Evolutionary conservation across 2,797 vertebrate genomes (phyloP).

Genomic region (Steatocranus sp.): DNA sequence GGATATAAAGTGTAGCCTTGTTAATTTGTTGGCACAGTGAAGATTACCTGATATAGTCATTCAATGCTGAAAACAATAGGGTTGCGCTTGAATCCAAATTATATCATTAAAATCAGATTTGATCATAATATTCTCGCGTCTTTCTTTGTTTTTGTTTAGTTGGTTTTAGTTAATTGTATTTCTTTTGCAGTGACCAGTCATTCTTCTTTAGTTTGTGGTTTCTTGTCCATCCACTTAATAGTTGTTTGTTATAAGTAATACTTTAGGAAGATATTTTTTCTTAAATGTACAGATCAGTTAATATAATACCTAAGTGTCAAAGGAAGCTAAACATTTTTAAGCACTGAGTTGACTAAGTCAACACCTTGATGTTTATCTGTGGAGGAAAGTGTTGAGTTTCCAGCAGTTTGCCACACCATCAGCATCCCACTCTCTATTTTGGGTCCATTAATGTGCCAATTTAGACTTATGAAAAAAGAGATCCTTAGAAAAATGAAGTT

Average conservation of each 20-base stretch:
- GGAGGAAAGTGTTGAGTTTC: not conserved
- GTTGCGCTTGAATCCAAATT: not conserved
- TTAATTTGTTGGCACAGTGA: not conserved
- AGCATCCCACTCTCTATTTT: not conserved
- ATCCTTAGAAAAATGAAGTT: not conserved
- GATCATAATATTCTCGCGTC: not conserved
- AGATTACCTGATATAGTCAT: rapidly evolving
- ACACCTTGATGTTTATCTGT: not conserved
- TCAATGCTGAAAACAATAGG: not conserved
- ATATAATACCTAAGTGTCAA: not conserved
- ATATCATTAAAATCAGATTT: not conserved
- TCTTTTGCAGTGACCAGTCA: not conserved
- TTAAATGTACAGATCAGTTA: not conserved
- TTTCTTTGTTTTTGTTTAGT: not conserved
- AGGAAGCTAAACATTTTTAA: not conserved
- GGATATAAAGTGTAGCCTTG: not conserved
- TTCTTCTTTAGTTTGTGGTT: not conserved
- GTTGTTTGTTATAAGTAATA: not conserved
- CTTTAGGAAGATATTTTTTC: not conserved
- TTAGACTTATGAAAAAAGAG: not conserved
- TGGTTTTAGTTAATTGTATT: rapidly evolving
- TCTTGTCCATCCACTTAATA: not conserved
- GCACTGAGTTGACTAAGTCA: not conserved
- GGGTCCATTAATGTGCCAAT: not conserved
- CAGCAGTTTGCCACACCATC: no score